A percentile compares a stretch with the other conserved stretches of the same genome.
Conservation (phyloP, 2,797 vertebrate species). For the Sparus aurata region DNA sequence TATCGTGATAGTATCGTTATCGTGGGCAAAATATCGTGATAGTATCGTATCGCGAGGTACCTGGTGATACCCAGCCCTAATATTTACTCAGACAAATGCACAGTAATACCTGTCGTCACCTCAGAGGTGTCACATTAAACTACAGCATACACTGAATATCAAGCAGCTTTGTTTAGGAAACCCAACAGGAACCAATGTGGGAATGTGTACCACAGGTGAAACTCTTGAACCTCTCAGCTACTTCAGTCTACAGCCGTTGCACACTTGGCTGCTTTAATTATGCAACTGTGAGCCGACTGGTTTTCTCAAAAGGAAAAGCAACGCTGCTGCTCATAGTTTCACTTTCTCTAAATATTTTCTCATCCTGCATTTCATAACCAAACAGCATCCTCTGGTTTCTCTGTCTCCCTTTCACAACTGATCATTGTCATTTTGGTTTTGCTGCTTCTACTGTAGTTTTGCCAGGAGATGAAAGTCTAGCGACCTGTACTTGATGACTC, state of each 20-base stretch:
- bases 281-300: background rate
- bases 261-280: constrained; percentile 7
- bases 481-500: background rate
- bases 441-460: background rate
- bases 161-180: background rate
- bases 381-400: background rate
- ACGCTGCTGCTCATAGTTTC: background rate
- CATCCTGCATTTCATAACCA: background rate
- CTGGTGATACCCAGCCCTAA: too few species aligned
- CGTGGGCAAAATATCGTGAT: too few species aligned
- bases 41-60: too few species aligned
- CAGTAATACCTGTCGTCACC: background rate
- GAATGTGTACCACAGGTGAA: background rate
- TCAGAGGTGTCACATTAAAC: background rate
- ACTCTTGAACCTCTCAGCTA: background rate
- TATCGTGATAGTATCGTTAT: too few species aligned
- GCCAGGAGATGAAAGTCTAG: too few species aligned
- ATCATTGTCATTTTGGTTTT: background rate
- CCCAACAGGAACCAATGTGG: accelerated
- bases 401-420: background rate
- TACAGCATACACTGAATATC: background rate
- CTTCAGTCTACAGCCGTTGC: background rate
- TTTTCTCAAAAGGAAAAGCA: background rate
- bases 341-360: constrained; percentile 6
- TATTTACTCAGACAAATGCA: background rate